phyloP scores from a whole-genome alignment of 2,888 invertebrate genomes.

The Balanococcus diminutus region DNA sequence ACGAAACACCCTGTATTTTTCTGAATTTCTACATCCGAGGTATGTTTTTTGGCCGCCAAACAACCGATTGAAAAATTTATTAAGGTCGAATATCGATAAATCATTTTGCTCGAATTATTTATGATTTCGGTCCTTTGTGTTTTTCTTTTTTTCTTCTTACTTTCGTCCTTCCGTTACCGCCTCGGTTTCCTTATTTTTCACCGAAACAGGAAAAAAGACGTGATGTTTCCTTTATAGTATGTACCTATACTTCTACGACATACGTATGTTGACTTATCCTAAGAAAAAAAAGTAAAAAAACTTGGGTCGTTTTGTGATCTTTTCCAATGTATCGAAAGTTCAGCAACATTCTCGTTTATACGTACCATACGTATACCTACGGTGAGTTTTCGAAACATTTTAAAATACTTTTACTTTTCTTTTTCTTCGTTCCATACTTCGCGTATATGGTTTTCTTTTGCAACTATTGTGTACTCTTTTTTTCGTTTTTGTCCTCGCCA shows the following conservation, averaged over 20 bases:
- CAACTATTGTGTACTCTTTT: background rate
- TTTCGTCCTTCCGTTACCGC: background rate
- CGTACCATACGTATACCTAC: no score
- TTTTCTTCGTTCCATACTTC: background rate
- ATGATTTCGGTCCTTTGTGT: background rate
- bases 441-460: background rate
- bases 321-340: background rate
- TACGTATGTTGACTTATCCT: constrained; percentile 9
- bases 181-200: background rate
- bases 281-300: background rate
- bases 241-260: no score
- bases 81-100: constrained; percentile 6
- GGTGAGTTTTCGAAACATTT: background rate
- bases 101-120: background rate
- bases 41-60: background rate
- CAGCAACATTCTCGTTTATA: background rate
- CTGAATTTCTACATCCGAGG: background rate
- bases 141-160: background rate
- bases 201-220: background rate
- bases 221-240: background rate
- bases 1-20: no score
- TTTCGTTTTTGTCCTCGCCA: background rate
- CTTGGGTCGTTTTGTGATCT: background rate
- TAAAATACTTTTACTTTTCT: constrained; percentile 9
- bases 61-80: constrained; percentile 20